Base-by-base conservation (phyloP, 2,113 vertebrate genomes). In the Micromys minutus region DNA sequence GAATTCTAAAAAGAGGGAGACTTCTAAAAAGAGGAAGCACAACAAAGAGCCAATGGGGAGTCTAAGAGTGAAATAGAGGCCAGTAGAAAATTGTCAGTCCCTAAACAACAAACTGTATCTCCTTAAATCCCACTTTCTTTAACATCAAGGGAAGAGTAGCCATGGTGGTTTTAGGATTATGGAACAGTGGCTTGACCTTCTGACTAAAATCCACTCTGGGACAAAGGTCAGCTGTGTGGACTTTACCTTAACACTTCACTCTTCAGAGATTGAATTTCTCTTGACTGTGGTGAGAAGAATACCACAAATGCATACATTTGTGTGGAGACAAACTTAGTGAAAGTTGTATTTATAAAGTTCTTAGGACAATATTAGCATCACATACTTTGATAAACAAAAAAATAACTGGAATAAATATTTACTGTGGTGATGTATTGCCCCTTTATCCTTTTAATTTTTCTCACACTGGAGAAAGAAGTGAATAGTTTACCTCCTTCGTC, bases 61-160 rank as follows among this genome's bases (percentile, higher is more conserved):
- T 31, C 15, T n/a, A n/a, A 7, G 57, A 39, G 26, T 34, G 36
- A 74, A 1, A 34, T 0, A 45, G 45, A 13, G 50, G 1, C 0
- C 13, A 7, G 1, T 10, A 36, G 7, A 12, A 36, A 45, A 29
- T 47, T 34, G 31, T 29, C 26, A 71, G 26, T 50, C n/a, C 31
- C 36, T n/a, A 80, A 2, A 63, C 6, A 34, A 59, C 10, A 74
- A 50, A 61, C 42, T 42, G 8, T 9, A 24, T 13, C 9, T n/a
- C 3, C 31, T 72, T 16, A 72, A 59, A 42, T 9, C 3, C 13
- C 74, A 34, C 4, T 31, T 57, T 47, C 52, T 26, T 55, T 77
- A 45, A 3, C 13, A 71, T n/a, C 42, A 45, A 87, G 13, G 50
- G 50, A 59, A 83, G 6, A 63, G 39, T 85, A 42, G 0, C 31